These are phyloP conservation scores for Trigoniulus corallinus DNA, from an alignment of 1,140 invertebrate genomes.

Conservation along the genomic window DNA sequence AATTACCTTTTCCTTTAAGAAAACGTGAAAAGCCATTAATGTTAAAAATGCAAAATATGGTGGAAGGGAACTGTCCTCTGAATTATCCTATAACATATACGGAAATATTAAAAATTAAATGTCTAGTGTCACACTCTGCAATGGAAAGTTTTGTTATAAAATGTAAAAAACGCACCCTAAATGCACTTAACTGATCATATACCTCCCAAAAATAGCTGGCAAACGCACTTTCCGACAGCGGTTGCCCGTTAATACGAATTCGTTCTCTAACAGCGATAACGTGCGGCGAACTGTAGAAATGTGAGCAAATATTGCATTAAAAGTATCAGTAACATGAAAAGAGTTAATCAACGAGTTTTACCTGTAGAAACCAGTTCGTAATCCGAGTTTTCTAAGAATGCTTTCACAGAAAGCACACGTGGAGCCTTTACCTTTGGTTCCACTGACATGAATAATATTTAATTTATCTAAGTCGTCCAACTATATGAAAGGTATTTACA, in stretches of 20 bases:
- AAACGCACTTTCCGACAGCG: slow-evolving; percentile 57
- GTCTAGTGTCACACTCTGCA: slow-evolving; percentile 18
- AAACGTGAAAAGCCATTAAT: slow-evolving; percentile 76
- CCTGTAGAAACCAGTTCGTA: slow-evolving; percentile 78
- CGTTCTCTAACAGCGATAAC: slow-evolving; percentile 80
- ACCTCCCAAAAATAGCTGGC: slow-evolving; percentile 65
- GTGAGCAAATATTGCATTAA: neutral
- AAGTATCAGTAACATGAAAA: neutral
- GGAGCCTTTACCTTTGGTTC: slow-evolving; percentile 86
- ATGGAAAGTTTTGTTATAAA: too few relatives aligned
- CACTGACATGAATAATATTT: slow-evolving; percentile 80
- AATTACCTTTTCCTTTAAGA: slow-evolving; percentile 57
- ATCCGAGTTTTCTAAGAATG: slow-evolving; percentile 68
- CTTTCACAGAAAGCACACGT: slow-evolving; percentile 86
- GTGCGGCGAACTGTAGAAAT: slow-evolving; percentile 71
- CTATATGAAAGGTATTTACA: too few relatives aligned
- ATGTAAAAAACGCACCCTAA: slow-evolving; percentile 25
- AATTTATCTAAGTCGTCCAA: slow-evolving; percentile 44
- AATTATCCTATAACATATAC: too few relatives aligned
- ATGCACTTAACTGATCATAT: slow-evolving; percentile 40
- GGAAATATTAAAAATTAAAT: too few relatives aligned
- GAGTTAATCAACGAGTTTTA: slow-evolving; percentile 13
- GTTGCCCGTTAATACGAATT: slow-evolving; percentile 69
- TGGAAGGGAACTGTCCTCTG: slow-evolving; percentile 54
- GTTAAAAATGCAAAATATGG: slow-evolving; percentile 90